Conservation (phyloP, 1,140 invertebrate species). For the Phymorhynchus buccinoides region DNA sequence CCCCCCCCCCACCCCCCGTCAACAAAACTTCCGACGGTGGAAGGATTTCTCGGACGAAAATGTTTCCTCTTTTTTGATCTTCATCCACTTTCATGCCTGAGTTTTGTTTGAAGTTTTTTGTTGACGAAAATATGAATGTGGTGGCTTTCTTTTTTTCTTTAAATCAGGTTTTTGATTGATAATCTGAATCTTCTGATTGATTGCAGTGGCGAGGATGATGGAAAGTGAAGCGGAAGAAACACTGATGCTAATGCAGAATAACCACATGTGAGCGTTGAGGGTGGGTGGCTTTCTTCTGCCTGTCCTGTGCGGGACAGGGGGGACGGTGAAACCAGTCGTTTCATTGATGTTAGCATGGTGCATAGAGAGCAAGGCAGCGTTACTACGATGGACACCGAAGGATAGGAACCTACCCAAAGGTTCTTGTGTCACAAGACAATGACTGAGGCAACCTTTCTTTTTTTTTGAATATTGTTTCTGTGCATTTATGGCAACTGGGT, state of each 20-base stretch:
- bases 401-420: background rate
- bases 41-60: too few relatives aligned
- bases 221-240: background rate
- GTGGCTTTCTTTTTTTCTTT: too few relatives aligned
- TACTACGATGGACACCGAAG: background rate
- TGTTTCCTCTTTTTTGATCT: too few relatives aligned
- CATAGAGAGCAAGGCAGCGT: background rate
- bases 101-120: too few relatives aligned
- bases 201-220: slow-evolving; percentile 3
- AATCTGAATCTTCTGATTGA: too few relatives aligned
- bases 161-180: background rate
- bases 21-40: too few relatives aligned
- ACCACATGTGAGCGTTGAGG: too few relatives aligned
- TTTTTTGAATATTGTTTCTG: background rate
- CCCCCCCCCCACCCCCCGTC: too few relatives aligned
- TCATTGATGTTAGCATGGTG: background rate
- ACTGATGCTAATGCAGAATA: too few relatives aligned
- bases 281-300: too few relatives aligned
- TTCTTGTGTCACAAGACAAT: background rate
- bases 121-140: too few relatives aligned
- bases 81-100: too few relatives aligned
- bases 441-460: background rate
- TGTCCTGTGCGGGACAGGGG: background rate
- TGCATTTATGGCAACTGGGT: background rate
- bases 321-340: background rate